phyloP scores from a whole-genome alignment of 2,888 invertebrate species.

The Thymelicus sylvestris region DNA sequence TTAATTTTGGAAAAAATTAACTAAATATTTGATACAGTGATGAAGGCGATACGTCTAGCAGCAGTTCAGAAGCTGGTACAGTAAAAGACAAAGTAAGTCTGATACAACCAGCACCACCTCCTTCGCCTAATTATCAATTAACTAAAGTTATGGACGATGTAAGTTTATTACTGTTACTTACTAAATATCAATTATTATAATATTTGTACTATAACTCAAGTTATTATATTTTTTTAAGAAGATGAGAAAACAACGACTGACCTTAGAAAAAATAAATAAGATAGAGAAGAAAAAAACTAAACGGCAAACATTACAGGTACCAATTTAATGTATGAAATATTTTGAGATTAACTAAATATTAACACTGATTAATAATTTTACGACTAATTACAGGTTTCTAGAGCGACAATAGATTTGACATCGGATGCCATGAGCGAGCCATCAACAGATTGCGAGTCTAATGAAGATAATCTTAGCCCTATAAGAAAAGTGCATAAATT shows the following conservation, averaged over 20 bases:
- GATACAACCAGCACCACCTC: conserved; percentile 86
- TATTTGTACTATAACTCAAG: neutral
- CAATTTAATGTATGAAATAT: neutral
- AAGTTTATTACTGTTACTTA: conserved; percentile 39
- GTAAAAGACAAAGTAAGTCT: conserved; percentile 80
- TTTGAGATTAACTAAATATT: neutral
- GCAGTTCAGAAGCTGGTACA: conserved; percentile 87
- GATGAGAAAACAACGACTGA: conserved; percentile 64
- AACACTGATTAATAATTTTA: too few species aligned
- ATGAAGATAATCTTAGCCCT: conserved; percentile 75
- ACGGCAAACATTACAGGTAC: conserved; percentile 85
- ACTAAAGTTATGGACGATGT: conserved; percentile 67
- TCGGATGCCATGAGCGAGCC: conserved; percentile 88
- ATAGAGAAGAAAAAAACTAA: conserved; percentile 76
- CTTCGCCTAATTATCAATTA: conserved; percentile 86
- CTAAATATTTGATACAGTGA: conserved; percentile 81
- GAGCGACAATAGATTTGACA: conserved; percentile 85
- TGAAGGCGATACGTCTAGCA: conserved; percentile 91
- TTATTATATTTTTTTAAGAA: conserved; percentile 57
- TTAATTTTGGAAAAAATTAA: neutral
- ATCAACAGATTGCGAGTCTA: conserved; percentile 86
- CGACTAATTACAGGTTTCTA: conserved; percentile 75
- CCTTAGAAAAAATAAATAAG: conserved; percentile 73
- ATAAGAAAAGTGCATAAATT: conserved; percentile 74
- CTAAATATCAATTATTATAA: neutral